phyloP scores from a whole-genome alignment of 2,797 vertebrate species.

The Somateria mollissima region DNA sequence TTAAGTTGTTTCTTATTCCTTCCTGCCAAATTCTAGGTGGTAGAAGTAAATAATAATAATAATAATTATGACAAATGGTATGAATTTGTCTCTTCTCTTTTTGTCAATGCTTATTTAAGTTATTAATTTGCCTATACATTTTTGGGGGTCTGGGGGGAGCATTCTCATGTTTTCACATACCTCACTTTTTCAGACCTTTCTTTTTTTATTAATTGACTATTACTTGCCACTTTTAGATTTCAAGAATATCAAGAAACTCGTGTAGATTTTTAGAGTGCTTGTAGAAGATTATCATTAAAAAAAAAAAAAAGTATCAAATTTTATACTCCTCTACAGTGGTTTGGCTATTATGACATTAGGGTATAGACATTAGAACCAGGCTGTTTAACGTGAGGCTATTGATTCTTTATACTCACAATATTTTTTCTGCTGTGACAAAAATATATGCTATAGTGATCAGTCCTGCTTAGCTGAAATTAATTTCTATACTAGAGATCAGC shows the following conservation, averaged over 20 bases:
- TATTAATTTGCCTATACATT: neutral
- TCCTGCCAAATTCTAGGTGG: constrained; percentile 2
- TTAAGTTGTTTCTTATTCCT: constrained; percentile 54
- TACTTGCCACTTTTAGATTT: neutral
- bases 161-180: neutral
- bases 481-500: neutral
- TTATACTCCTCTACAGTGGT: neutral
- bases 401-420: neutral
- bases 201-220: neutral
- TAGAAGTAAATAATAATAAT: constrained; percentile 38
- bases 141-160: neutral
- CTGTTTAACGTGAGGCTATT: neutral
- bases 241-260: neutral
- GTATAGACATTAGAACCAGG: neutral
- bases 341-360: neutral
- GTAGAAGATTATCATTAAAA: neutral
- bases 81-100: neutral
- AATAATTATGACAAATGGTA: neutral
- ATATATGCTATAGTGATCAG: neutral
- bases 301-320: neutral
- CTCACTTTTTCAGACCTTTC: neutral
- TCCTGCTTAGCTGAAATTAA: neutral
- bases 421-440: neutral
- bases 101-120: neutral
- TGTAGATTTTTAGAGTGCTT: neutral